Percentiles rank a stretch among this genome's conserved stretches.
phyloP scores from a whole-genome alignment of 2,797 vertebrate genomes.

The Sebastolobus altivelis region DNA sequence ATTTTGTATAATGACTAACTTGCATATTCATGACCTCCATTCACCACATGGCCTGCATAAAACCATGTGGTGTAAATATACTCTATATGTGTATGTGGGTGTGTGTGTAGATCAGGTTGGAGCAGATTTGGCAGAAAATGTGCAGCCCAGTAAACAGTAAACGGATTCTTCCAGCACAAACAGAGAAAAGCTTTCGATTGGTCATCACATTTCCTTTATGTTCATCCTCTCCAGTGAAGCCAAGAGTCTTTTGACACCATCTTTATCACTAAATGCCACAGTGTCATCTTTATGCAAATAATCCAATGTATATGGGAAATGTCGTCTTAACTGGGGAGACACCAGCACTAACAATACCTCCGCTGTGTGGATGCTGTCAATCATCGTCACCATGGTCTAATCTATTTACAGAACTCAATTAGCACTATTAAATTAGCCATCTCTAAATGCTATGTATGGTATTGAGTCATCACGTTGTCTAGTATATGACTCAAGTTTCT shows the following conservation, averaged over 20 bases:
- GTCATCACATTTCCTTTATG: background rate
- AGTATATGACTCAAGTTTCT: background rate
- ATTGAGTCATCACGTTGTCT: slow-evolving; percentile 1
- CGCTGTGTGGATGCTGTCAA: background rate
- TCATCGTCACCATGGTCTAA: background rate
- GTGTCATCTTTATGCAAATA: slow-evolving; percentile 1
- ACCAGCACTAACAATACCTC: background rate
- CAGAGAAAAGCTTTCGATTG: background rate
- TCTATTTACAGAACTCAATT: slow-evolving; percentile 4
- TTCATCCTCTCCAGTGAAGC: background rate
- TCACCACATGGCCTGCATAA: background rate
- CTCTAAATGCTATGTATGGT: background rate
- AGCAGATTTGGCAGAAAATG: background rate
- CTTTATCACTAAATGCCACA: background rate
- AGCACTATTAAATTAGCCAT: background rate
- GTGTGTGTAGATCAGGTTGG: background rate
- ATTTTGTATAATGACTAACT: background rate
- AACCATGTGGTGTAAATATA: background rate
- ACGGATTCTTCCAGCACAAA: background rate
- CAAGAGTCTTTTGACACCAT: background rate
- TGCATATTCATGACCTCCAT: background rate
- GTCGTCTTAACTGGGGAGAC: background rate
- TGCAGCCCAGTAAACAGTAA: background rate
- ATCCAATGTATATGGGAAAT: background rate
- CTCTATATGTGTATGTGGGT: no score